Percentiles rank a stretch among this genome's conserved stretches.
Evolutionary conservation across 2,797 vertebrate genomes (phyloP).

Genomic region (Danio albolineatus): DNA sequence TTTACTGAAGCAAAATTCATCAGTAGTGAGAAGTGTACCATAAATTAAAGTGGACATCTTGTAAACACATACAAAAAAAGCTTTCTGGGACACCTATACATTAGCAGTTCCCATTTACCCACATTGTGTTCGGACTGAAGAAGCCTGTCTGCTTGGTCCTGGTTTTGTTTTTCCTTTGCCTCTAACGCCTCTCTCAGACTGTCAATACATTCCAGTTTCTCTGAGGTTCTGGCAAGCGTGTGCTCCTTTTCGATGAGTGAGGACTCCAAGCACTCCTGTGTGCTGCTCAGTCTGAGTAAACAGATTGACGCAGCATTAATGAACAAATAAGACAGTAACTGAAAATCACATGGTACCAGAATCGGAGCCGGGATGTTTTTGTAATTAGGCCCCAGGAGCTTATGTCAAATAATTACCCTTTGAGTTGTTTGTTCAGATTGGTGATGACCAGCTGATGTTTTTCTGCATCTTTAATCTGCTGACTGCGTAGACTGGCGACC

Average conservation of each 20-base stretch:
- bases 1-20: no score
- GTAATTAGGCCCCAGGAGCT: neutral
- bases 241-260: constrained; percentile 89
- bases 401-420: constrained; percentile 75
- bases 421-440: constrained; percentile 86
- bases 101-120: constrained; percentile 43
- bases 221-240: constrained; percentile 76
- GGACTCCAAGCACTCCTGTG: constrained; percentile 86
- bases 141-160: constrained; percentile 82
- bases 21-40: no score
- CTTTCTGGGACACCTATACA: no score
- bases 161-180: constrained; percentile 79
- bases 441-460: constrained; percentile 85
- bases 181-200: constrained; percentile 77
- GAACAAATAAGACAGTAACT: neutral
- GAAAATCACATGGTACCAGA: neutral
- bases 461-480: constrained; percentile 84
- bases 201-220: constrained; percentile 83
- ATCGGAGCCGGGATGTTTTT: neutral
- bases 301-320: neutral
- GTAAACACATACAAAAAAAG: no score
- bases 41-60: no score
- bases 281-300: constrained; percentile 81
- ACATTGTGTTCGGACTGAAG: constrained; percentile 82
- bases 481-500: constrained; percentile 77